Percentiles rank a stretch among this genome's conserved stretches.
phyloP scores from a whole-genome alignment of 2,888 invertebrate species.

The Lampropteryx suffumata region DNA sequence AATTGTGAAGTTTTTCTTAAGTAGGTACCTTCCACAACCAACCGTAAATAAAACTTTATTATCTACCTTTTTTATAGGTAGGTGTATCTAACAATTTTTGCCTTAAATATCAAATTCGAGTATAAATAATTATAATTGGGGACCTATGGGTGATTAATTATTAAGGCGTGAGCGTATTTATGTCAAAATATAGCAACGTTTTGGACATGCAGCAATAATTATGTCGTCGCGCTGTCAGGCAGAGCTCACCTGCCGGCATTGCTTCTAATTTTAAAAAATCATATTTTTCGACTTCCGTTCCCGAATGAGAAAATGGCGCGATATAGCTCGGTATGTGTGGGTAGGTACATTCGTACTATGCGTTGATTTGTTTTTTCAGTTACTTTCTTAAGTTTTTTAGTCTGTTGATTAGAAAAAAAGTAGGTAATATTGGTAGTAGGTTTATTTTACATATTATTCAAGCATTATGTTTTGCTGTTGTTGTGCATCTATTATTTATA shows the following conservation, averaged over 20 bases:
- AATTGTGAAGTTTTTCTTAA: too few species aligned
- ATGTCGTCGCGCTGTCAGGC: conserved; percentile 54
- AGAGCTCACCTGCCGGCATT: conserved; percentile 72
- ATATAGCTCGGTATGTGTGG: conserved; percentile 29
- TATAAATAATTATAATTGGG: conserved; percentile 36
- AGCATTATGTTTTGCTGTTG: too few species aligned
- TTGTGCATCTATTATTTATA: too few species aligned
- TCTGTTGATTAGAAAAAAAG: too few species aligned
- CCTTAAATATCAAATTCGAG: conserved; percentile 17
- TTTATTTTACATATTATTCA: too few species aligned
- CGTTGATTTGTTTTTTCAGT: too few species aligned
- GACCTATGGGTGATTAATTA: conserved; percentile 53
- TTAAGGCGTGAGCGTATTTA: conserved; percentile 53
- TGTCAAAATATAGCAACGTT: conserved; percentile 45
- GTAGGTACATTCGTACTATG: too few species aligned
- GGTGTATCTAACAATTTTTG: too few species aligned
- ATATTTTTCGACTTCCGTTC: conserved; percentile 80
- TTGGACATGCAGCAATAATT: conserved; percentile 35
- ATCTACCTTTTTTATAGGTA: too few species aligned
- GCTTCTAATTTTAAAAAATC: conserved; percentile 78
- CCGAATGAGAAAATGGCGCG: conserved; percentile 77
- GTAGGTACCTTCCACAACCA: neutral
- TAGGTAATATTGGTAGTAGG: too few species aligned
- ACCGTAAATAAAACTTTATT: conserved; percentile 7
- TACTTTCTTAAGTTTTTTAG: too few species aligned